Percentiles rank a stretch among this genome's conserved stretches.
phyloP scores from a whole-genome alignment of 2,797 vertebrate genomes.

The Thripadectes ignobilis region DNA sequence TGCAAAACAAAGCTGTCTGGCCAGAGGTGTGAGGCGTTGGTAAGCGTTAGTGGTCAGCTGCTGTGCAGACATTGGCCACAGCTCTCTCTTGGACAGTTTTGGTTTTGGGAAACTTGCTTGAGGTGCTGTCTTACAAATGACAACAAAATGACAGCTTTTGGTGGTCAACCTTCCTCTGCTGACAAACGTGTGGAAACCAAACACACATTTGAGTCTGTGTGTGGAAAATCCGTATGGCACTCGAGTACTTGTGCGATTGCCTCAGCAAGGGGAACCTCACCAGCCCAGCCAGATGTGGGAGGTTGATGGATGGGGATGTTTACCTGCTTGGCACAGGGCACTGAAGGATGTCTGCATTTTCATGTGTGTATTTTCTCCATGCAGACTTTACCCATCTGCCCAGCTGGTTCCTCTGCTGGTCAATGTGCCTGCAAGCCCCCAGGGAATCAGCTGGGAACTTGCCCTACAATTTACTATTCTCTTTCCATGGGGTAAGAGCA shows the following conservation, averaged over 20 bases:
- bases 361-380: not conserved
- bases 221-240: not conserved
- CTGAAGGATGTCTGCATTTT: not conserved
- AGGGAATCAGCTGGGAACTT: not conserved
- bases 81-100: not conserved
- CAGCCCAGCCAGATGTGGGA: not conserved
- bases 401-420: not conserved
- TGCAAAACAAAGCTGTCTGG: constrained; percentile 48
- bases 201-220: not conserved
- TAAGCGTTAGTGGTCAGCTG: constrained; percentile 5
- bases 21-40: constrained; percentile 25
- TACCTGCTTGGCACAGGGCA: not conserved
- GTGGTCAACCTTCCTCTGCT: not conserved
- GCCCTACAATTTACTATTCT: not conserved
- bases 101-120: not conserved
- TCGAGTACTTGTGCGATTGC: not conserved
- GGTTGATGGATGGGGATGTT: not conserved
- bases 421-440: not conserved
- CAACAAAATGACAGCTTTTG: not conserved
- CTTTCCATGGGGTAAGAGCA: not conserved
- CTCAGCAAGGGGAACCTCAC: not conserved
- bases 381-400: not conserved
- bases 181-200: not conserved
- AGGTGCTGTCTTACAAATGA: not conserved
- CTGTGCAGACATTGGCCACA: not conserved